These are phyloP conservation scores for Conus ventricosus DNA, from an alignment of 1,140 invertebrate species.

Conservation along the genomic window DNA sequence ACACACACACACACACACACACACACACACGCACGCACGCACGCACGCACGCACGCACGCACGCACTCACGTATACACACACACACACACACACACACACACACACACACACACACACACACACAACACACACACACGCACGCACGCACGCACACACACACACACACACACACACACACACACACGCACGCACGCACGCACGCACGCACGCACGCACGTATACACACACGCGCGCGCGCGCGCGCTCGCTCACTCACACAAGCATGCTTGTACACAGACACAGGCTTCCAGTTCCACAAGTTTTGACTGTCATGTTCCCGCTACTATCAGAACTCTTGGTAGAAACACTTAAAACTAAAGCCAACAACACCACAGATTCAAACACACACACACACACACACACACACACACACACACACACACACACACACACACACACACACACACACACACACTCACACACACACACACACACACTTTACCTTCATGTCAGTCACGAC, in stretches of 20 bases:
- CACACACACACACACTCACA: too few relatives aligned
- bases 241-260: too few relatives aligned
- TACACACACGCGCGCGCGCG: neutral
- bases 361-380: too few relatives aligned
- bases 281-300: too few relatives aligned
- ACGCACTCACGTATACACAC: neutral
- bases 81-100: neutral
- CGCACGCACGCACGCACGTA: neutral
- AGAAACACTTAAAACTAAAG: too few relatives aligned
- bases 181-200: neutral
- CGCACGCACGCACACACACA: neutral
- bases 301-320: too few relatives aligned
- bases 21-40: slow-evolving; percentile 11
- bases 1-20: slow-evolving; percentile 21
- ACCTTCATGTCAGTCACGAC: too few relatives aligned
- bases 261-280: too few relatives aligned
- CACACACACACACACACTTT: neutral
- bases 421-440: too few relatives aligned
- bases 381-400: neutral
- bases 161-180: neutral
- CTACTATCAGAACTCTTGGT: too few relatives aligned
- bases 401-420: neutral
- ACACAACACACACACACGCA: slow-evolving; percentile 30
- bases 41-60: neutral
- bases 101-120: neutral